Conservation (phyloP, 1,140 invertebrate species). For the Drosophila rhopaloa region DNA sequence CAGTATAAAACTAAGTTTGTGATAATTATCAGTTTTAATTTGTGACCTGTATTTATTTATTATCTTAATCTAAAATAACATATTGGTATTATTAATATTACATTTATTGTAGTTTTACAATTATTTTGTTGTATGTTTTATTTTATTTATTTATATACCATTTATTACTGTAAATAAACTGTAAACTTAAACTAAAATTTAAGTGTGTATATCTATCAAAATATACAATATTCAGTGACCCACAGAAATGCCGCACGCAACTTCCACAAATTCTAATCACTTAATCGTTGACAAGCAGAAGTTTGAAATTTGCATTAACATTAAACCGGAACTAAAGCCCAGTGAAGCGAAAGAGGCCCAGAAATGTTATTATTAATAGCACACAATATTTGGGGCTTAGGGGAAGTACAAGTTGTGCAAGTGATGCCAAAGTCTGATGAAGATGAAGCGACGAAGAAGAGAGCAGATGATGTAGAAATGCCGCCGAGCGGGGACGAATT, state of each 20-base stretch:
- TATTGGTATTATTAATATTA: too few species aligned
- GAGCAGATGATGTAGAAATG: conserved; percentile 64
- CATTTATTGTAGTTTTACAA: too few species aligned
- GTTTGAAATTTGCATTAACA: conserved; percentile 68
- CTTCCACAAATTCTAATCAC: conserved; percentile 6
- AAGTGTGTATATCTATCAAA: not conserved
- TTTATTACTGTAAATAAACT: too few species aligned
- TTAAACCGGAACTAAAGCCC: conserved; percentile 66
- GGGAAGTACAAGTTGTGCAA: conserved; percentile 24
- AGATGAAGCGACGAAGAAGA: conserved; percentile 52
- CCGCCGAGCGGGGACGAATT: conserved; percentile 26
- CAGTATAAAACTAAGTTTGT: too few species aligned
- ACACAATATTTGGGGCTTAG: conserved; percentile 45
- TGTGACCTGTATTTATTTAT: too few species aligned
- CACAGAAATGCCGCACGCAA: not conserved
- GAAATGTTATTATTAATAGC: conserved; percentile 64
- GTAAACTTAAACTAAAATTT: not conserved
- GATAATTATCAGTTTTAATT: too few species aligned
- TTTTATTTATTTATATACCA: not conserved
- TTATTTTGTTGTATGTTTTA: too few species aligned
- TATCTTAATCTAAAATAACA: too few species aligned
- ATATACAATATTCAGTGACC: conserved; percentile 4
- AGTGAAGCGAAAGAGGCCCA: conserved; percentile 60
- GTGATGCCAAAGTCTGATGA: conserved; percentile 50
- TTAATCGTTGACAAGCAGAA: conserved; percentile 43